A percentile compares a stretch with the other conserved stretches of the same genome.
phyloP scores from a whole-genome alignment of 2,797 vertebrate genomes.

The Cirrhinus molitorella region DNA sequence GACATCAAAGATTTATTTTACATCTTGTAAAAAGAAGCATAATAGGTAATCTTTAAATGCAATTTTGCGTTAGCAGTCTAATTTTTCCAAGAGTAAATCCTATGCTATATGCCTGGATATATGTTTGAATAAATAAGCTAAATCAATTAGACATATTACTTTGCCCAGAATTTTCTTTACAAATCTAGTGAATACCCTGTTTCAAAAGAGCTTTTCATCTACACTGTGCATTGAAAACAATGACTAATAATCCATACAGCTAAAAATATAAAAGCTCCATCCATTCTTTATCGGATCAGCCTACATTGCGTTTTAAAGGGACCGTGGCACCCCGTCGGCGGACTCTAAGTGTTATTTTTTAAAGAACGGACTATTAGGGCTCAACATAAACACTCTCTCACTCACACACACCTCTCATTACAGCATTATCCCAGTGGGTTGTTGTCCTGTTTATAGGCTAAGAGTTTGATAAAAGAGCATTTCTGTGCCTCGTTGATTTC shows the following conservation, averaged over 20 bases:
- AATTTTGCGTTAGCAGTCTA: no score
- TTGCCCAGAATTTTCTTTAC: neutral
- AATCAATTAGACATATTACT: neutral
- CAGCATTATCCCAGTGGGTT: conserved; percentile 45
- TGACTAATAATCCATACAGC: conserved; percentile 27
- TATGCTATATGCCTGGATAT: neutral
- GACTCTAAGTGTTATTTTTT: neutral
- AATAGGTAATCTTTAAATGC: no score
- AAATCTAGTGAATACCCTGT: neutral
- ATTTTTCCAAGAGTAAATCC: neutral
- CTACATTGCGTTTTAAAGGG: neutral
- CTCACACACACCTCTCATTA: conserved; percentile 30
- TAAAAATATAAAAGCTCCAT: conserved; percentile 1
- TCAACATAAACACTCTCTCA: neutral
- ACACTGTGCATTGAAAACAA: neutral
- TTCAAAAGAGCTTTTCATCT: conserved; percentile 11
- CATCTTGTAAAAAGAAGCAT: no score
- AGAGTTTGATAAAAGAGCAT: conserved; percentile 21
- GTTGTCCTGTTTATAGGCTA: conserved; percentile 3
- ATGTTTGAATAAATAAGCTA: neutral
- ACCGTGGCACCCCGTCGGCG: neutral
- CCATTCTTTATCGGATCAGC: neutral
- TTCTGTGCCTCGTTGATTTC: conserved; percentile 33
- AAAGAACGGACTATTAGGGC: conserved; percentile 19
- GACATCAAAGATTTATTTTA: no score